A percentile compares a stretch with the other conserved stretches of the same genome.
phyloP scores from a whole-genome alignment of 2,797 vertebrate genomes.

The Propithecus deckenii region DNA sequence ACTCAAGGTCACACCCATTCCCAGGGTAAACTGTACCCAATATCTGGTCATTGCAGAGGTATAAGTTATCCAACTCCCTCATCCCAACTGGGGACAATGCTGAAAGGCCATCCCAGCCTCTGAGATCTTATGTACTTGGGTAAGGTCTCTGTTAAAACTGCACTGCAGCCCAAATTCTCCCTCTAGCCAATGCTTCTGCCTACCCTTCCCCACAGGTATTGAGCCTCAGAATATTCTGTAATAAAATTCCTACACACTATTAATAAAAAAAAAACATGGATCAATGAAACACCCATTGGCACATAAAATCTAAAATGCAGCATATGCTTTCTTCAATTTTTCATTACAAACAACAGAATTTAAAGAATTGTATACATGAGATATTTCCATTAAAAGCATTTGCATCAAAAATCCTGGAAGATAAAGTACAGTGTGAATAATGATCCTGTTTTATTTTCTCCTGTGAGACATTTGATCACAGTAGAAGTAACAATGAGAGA shows the following conservation, averaged over 20 bases:
- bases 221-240: background rate
- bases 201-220: background rate
- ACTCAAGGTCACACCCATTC: background rate
- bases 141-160: background rate
- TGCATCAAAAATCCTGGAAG: slow-evolving; percentile 36
- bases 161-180: background rate
- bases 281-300: background rate
- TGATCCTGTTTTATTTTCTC: slow-evolving; percentile 64
- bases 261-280: background rate
- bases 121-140: background rate
- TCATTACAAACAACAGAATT: background rate
- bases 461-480: slow-evolving; percentile 61
- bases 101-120: background rate
- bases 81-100: background rate
- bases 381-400: slow-evolving; percentile 24
- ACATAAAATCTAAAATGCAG: background rate
- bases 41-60: background rate
- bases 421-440: slow-evolving; percentile 14
- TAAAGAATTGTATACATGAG: background rate
- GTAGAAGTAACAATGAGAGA: slow-evolving; percentile 70
- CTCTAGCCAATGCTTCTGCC: too few relatives aligned
- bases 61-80: background rate
- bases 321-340: background rate
- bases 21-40: background rate
- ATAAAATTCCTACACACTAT: background rate